Evolutionary conservation across 2,888 invertebrate genomes (phyloP).

Genomic region (Eilema sororculum): DNA sequence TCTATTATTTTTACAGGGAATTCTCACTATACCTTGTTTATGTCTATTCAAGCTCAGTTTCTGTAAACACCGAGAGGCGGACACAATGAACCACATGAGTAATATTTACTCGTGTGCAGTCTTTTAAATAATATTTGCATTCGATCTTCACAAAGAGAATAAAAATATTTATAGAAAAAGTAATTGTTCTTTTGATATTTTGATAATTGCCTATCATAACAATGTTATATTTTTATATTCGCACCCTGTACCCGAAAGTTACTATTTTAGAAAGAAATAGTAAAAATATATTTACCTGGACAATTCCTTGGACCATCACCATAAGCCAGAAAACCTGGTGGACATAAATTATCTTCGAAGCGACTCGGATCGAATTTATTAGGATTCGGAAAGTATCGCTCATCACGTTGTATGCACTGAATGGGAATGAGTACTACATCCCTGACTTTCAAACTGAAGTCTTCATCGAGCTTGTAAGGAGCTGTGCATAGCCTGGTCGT

Average conservation of each 20-base stretch:
- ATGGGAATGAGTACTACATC: conserved; percentile 78
- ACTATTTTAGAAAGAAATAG: conserved; percentile 19
- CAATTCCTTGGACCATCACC: conserved; percentile 82
- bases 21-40: conserved; percentile 19
- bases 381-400: conserved; percentile 73
- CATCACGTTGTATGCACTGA: conserved; percentile 77
- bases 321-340: conserved; percentile 76
- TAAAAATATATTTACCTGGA: conserved; percentile 68
- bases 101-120: conserved; percentile 9
- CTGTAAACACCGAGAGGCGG: conserved; percentile 37
- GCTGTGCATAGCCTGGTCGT: conserved; percentile 79
- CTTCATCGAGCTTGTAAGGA: conserved; percentile 69
- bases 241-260: background rate
- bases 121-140: conserved; percentile 49
- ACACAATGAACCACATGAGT: conserved; percentile 42
- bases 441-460: conserved; percentile 67
- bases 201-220: background rate
- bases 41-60: conserved; percentile 34
- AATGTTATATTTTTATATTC: background rate
- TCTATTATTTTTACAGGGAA: conserved; percentile 12
- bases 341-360: conserved; percentile 70
- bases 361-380: conserved; percentile 79
- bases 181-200: background rate
- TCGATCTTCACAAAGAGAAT: conserved; percentile 45
- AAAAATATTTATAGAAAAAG: conserved; percentile 48